Base-by-base conservation (phyloP, 1,140 invertebrate species). In the Trachymyrmex cornetzi region DNA sequence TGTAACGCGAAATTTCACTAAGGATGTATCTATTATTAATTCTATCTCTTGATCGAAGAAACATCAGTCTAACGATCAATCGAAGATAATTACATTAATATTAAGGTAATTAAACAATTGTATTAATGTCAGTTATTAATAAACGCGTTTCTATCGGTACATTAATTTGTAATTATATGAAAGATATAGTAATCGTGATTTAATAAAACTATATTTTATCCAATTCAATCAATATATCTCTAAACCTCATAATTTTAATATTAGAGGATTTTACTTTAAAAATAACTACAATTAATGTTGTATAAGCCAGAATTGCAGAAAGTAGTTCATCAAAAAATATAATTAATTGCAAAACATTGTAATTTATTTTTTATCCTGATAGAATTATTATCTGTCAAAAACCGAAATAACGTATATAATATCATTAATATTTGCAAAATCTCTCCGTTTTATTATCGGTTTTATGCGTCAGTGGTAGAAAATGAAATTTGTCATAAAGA, bases 401-500 rank as follows among this genome's bases (percentile, higher is more conserved):
- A 5, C n/a, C n/a, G 2, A 66, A 66, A 66, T 34, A 11, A 16
- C 4, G 48, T 74, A 38, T 53, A 80, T 59, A n/a, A 72, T 30
- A 82, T 48, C 24, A 24, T 16, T 53, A 61, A 82, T 48, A 72
- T 74, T 74, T 67, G 55, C 55, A 19, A 74, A 61, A 11, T 34
- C n/a, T 12, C 22, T 55, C 14, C 72, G 57, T 22, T 44, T 66
- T 44, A 5, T 86, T 74, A 9, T 61, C 61, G 55, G 59, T 66
- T 87, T 89, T 59, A 38, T 50, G 6, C 38, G 30, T 16, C 16
- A 57, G n/a, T 50, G 64, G 30, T 89, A 34, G 64, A 67, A 89
- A 90, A 89, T 69, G 24, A 89, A 89, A 80, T 38, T n/a, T 44
- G 30, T 71, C 88, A 24, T 89, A 89, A 89, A 89, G 30, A 50